phyloP scores from a whole-genome alignment of 1,140 invertebrate species.

The Eueides isabella region DNA sequence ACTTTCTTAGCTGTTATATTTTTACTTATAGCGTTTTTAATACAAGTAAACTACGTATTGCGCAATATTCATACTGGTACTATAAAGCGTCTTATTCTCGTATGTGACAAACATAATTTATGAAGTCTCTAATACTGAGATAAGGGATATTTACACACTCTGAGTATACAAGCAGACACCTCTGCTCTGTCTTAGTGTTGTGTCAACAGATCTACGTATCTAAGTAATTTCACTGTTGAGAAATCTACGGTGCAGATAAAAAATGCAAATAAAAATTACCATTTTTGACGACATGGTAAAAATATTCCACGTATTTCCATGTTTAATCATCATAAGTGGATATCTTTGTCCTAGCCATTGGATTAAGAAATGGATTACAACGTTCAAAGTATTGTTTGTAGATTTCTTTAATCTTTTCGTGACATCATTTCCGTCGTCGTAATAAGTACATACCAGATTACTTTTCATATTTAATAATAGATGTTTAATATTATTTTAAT shows the following conservation, averaged over 20 bases:
- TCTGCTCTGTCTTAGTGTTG: conserved; percentile 75
- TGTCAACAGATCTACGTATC: conserved; percentile 78
- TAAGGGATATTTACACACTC: conserved; percentile 78
- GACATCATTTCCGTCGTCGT: conserved; percentile 23
- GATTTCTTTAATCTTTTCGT: conserved; percentile 26
- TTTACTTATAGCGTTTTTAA: too few relatives aligned
- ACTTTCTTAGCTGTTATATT: not conserved
- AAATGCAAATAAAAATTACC: conserved; percentile 69
- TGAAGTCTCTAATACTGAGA: conserved; percentile 79
- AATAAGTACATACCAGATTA: not conserved
- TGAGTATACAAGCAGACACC: conserved; percentile 70
- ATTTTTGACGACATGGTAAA: conserved; percentile 56
- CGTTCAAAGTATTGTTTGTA: conserved; percentile 12
- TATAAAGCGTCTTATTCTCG: conserved; percentile 54
- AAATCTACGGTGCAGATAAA: conserved; percentile 73
- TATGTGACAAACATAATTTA: conserved; percentile 81
- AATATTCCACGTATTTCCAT: conserved; percentile 48
- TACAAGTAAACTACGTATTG: not conserved
- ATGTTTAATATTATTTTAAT: not conserved
- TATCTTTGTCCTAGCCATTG: conserved; percentile 12
- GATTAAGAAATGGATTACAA: conserved; percentile 31
- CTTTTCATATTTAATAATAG: not conserved
- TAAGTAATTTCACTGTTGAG: conserved; percentile 76
- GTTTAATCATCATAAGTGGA: conserved; percentile 38
- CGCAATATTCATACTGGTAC: conserved; percentile 37